These are phyloP conservation scores for Lithodes maja DNA, from an alignment of 2,888 invertebrate species.

Conservation along the genomic window DNA sequence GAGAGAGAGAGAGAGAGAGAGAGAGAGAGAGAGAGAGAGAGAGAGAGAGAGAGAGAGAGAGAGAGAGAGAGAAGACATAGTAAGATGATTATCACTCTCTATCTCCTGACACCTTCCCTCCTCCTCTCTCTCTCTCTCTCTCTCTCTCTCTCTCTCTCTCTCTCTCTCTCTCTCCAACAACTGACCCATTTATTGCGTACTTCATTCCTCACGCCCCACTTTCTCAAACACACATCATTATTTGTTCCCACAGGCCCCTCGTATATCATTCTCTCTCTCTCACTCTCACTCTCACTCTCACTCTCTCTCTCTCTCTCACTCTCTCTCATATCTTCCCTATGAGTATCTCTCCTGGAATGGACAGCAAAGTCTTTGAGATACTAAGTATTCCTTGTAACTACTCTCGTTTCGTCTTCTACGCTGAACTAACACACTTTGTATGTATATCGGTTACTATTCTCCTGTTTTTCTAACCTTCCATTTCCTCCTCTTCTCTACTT, in stretches of 20 bases:
- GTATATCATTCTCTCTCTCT: neutral
- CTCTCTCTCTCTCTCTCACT: neutral
- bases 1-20: no score
- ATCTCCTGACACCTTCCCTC: no score
- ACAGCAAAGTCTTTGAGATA: no score
- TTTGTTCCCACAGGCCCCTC: neutral
- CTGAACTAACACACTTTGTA: no score
- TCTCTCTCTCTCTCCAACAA: neutral
- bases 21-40: no score
- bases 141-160: constrained; percentile 12
- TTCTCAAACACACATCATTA: neutral
- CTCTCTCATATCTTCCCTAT: neutral
- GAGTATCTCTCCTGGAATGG: no score
- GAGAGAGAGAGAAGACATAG: no score
- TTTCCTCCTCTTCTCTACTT: neutral
- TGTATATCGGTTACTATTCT: no score
- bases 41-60: no score
- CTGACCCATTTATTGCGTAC: neutral
- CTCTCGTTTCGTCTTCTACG: no score
- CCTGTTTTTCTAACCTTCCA: neutral
- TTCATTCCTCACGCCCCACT: neutral
- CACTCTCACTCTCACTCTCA: neutral
- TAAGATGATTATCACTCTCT: no score
- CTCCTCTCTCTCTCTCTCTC: neutral
- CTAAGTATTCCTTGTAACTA: no score